Evolutionary conservation across 2,797 vertebrate genomes (phyloP), one percentile per base, ranked within the genome.

Genomic region (Denticeps clupeoides): DNA sequence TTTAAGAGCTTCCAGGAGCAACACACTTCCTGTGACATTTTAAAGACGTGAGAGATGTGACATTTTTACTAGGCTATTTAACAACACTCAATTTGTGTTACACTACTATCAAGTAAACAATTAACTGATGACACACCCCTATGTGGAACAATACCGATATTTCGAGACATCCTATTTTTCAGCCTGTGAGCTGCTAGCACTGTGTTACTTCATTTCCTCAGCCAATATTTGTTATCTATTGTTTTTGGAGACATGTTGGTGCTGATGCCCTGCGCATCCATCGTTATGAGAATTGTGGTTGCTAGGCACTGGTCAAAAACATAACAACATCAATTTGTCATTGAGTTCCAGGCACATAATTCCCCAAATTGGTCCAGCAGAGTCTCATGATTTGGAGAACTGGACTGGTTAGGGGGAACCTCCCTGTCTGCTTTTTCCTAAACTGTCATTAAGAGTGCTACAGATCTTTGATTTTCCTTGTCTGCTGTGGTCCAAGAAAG

Each of bases 161-260:
- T n/a, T n/a, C n/a, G n/a, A n/a, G n/a, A 15, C 37, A 4, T 9
- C 16, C 33, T 37, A 33, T 9, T 15, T 16, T 37, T 37, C 33
- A 18, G 33, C 33, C 33, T 37, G 33, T 9, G 3, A 33, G 37
- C 37, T 37, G 37, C 37, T 37, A 15, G 33, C 37, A 15, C 37
- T 16, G 33, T 8, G 15, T 37, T 33, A 37, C 33, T 33, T 37
- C 33, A 37, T 37, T 37, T 37, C 33, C 33, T 18, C 15, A 4
- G 33, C 33, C 37, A 37, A 33, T 37, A 33, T 37, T 37, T 33
- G n/a, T n/a, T n/a, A n/a, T n/a, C n/a, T n/a, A n/a, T n/a, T n/a
- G n/a, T n/a, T 37, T 37, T 33, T 19, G 16, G 33, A 37, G 33
- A 16, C 33, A 18, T 18, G 33, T 18, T 37, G 37, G 33, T 33